phyloP scores from a whole-genome alignment of 2,888 invertebrate species.

The Rhamnusium bicolor region DNA sequence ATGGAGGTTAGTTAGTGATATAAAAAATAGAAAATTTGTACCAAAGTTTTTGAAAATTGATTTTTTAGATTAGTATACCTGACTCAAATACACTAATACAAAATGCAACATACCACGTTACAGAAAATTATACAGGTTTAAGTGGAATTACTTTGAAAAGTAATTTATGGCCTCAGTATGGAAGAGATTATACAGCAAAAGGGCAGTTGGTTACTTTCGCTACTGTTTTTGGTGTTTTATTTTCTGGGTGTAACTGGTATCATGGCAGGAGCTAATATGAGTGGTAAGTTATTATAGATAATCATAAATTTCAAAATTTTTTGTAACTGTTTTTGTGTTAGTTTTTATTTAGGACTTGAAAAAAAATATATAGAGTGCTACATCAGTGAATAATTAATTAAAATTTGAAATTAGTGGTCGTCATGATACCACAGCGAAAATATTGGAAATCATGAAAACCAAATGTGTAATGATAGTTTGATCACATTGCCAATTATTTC shows the following conservation, averaged over 20 bases:
- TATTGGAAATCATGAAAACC: too few relatives aligned
- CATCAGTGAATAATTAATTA: too few relatives aligned
- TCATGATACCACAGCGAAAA: too few relatives aligned
- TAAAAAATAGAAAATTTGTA: not conserved
- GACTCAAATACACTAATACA: constrained; percentile 79
- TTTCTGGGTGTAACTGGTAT: constrained; percentile 99
- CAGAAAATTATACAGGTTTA: constrained; percentile 87
- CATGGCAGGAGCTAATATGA: constrained; percentile 99
- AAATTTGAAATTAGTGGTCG: too few relatives aligned
- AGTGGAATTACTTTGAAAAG: constrained; percentile 79
- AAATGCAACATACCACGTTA: constrained; percentile 71
- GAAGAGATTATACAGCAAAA: constrained; percentile 83
- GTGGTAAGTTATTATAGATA: constrained; percentile 73
- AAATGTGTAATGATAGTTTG: too few relatives aligned
- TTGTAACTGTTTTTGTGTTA: too few relatives aligned
- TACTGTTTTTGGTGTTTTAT: constrained; percentile 96
- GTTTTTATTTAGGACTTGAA: too few relatives aligned
- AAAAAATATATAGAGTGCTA: too few relatives aligned
- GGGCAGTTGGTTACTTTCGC: constrained; percentile 87
- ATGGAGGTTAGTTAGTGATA: constrained; percentile 57
- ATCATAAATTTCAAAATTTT: too few relatives aligned
- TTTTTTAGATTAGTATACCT: constrained; percentile 82
- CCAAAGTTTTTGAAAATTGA: not conserved
- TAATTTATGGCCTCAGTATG: constrained; percentile 86
- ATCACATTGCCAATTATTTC: too few relatives aligned